Evolutionary conservation across 2,888 invertebrate species (phyloP).

Genomic region (Phorcus lineatus): DNA sequence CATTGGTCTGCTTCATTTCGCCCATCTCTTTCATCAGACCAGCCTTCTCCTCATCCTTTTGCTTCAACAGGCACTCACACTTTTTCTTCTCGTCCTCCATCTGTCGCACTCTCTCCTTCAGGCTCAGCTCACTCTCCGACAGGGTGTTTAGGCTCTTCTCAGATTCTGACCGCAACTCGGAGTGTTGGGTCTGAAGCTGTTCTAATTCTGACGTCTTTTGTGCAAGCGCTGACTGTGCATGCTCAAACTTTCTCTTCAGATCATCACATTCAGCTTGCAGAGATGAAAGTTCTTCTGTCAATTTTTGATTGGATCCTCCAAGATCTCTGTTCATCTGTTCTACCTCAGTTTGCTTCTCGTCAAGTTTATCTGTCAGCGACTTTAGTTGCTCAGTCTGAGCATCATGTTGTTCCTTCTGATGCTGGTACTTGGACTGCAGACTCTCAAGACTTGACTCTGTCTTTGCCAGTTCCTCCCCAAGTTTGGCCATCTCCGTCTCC

Average conservation of each 20-base stretch:
- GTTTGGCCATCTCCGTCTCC: conserved; percentile 20
- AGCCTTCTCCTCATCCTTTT: conserved; percentile 30
- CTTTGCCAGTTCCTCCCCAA: background rate
- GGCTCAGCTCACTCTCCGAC: background rate
- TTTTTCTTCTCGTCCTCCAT: conserved; percentile 32
- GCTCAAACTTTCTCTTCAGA: conserved; percentile 35
- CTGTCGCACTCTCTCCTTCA: conserved; percentile 27
- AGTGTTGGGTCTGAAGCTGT: conserved; percentile 22
- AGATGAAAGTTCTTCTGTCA: conserved; percentile 12
- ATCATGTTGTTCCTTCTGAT: conserved; percentile 18
- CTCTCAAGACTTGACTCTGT: background rate
- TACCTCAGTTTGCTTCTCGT: conserved; percentile 3
- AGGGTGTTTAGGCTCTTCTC: background rate
- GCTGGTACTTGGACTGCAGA: background rate
- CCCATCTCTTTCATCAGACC: conserved; percentile 28
- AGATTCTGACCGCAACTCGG: conserved; percentile 26
- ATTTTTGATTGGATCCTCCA: background rate
- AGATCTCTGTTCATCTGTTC: conserved; percentile 27
- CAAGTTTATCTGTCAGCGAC: background rate
- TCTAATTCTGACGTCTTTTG: conserved; percentile 31
- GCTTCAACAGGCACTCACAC: conserved; percentile 26
- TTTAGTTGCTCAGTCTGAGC: background rate
- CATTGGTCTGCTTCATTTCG: conserved; percentile 26
- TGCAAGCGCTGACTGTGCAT: conserved; percentile 32
- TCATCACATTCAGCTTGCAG: conserved; percentile 29